Evolutionary conservation across 2,888 invertebrate genomes (phyloP), one percentile per base, ranked within the genome.

Genomic region (Dryomyza anilis): DNA sequence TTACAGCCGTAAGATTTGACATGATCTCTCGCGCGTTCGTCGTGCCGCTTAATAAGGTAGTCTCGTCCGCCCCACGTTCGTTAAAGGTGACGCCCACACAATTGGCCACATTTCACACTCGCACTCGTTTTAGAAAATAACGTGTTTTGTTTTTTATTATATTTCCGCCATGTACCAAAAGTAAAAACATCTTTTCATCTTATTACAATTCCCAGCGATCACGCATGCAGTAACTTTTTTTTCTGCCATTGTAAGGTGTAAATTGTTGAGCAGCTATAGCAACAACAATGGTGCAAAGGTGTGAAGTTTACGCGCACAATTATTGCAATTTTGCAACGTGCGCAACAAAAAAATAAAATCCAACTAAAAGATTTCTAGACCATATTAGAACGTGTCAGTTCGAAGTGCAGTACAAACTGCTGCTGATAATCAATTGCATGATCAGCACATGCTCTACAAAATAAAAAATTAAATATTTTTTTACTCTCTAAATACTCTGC

Each of bases 351-450:
- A 68, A 67, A 50, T 23, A 2, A 50, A 14, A 69, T 68, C 66
- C 29, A 14, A 19, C 29, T 27, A 21, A 27, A 45, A 58, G 66
- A 67, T 71, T 69, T 71, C 67, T 69, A 70, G 66, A 66, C 68
- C 70, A 68, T 64, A 67, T 69, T 67, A 70, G 70, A 70, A 72
- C 70, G 71, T 71, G 70, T 69, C 70, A 69, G 70, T 66, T 68
- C 69, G 68, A 68, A 67, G 62, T 39, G 61, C 61, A 46, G 59
- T 29, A 4, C 23, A 29, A 59, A 63, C 43, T 43, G 50, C 52
- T 48, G 60, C 52, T 48, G 43, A 46, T 21, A 57, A 16, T 33
- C 36, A 19, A 23, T 12, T 16, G 12, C 36, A 56, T 23, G n/a
- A n/a, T n/a, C n/a, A n/a, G n/a, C n/a, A n/a, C n/a, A n/a, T n/a